These are phyloP conservation scores for Malurus elegans DNA, from an alignment of 2,113 vertebrate genomes.

Conservation along the genomic window DNA sequence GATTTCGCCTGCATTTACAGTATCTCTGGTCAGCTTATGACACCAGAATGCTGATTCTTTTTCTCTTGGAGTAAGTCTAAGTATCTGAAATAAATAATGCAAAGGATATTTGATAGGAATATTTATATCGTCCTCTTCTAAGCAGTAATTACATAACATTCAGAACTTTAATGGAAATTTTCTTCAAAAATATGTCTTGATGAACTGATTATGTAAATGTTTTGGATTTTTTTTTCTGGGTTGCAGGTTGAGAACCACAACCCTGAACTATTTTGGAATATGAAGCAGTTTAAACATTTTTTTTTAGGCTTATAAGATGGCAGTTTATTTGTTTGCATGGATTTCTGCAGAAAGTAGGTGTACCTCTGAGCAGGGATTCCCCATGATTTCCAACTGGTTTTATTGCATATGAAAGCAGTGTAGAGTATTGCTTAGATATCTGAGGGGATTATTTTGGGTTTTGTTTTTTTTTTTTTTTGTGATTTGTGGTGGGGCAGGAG, in stretches of 20 bases:
- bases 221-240: not conserved
- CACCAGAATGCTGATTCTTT: not conserved
- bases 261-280: not conserved
- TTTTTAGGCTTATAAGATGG: not conserved
- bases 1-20: not conserved
- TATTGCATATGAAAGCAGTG: not conserved
- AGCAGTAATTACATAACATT: not conserved
- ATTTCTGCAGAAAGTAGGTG: not conserved
- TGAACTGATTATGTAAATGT: not conserved
- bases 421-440: not conserved
- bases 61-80: not conserved
- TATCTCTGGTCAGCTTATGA: not conserved
- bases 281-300: not conserved
- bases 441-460: rapidly evolving
- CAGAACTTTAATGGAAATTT: not conserved
- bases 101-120: not conserved
- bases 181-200: not conserved
- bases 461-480: not conserved
- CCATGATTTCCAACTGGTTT: not conserved
- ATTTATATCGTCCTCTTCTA: not conserved
- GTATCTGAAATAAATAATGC: not conserved
- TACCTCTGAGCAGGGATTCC: not conserved
- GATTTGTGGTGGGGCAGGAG: not conserved
- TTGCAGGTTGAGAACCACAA: not conserved
- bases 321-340: not conserved